Evolutionary conservation across 1,140 invertebrate genomes (phyloP).

Genomic region (Nymphalis io): DNA sequence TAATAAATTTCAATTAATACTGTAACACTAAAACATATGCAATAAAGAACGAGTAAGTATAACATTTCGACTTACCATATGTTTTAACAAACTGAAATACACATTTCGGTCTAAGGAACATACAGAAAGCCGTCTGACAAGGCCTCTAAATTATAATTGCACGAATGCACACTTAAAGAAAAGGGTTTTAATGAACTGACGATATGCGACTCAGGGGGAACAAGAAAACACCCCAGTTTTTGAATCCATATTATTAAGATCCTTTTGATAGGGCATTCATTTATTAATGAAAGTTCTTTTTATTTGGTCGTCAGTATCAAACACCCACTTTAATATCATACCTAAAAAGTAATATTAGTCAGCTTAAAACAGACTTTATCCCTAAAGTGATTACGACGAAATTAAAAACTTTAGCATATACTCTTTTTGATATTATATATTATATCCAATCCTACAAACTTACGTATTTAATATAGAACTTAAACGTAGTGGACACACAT

Average conservation of each 20-base stretch:
- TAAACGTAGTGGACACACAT: too few species aligned
- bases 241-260: constrained; percentile 23
- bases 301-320: constrained; percentile 42
- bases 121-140: constrained; percentile 46
- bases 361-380: constrained; percentile 27
- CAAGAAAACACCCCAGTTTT: constrained; percentile 39
- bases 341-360: constrained; percentile 9
- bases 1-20: too few species aligned
- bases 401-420: constrained; percentile 7
- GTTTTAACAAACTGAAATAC: background rate
- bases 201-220: constrained; percentile 53
- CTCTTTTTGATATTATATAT: constrained; percentile 6
- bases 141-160: constrained; percentile 65
- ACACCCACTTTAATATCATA: constrained; percentile 14
- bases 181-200: constrained; percentile 71
- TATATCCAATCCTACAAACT: background rate
- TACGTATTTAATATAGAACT: background rate
- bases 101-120: constrained; percentile 18
- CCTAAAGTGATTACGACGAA: constrained; percentile 9
- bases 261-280: constrained; percentile 15
- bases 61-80: background rate
- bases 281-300: constrained; percentile 30
- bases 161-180: constrained; percentile 65
- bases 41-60: too few species aligned
- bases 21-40: too few species aligned